Conservation (phyloP, 1,140 invertebrate species). For the Dreissena polymorpha region DNA sequence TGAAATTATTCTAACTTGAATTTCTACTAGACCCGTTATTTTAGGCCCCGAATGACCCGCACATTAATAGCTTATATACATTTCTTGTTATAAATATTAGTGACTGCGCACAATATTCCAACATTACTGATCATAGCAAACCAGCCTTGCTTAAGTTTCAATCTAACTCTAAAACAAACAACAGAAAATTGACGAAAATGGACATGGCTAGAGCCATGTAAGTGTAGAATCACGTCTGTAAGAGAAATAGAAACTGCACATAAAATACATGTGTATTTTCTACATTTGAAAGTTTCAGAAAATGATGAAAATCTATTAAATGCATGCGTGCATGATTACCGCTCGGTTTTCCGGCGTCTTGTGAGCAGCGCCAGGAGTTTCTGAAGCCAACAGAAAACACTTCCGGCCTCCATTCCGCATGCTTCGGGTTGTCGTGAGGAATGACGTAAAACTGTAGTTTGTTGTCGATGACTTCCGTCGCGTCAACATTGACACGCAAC, state of each 20-base stretch:
- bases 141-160: too few relatives aligned
- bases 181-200: too few relatives aligned
- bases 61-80: too few relatives aligned
- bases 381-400: conserved; percentile 33
- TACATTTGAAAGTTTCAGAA: background rate
- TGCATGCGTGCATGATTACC: conserved; percentile 6
- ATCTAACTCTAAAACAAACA: too few relatives aligned
- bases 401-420: conserved; percentile 47
- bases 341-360: conserved; percentile 17
- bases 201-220: too few relatives aligned
- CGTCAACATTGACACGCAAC: conserved; percentile 42
- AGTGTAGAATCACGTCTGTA: too few relatives aligned
- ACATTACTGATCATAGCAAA: too few relatives aligned
- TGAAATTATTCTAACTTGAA: too few relatives aligned
- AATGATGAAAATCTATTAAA: background rate
- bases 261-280: background rate
- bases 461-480: conserved; percentile 18
- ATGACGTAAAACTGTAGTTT: conserved; percentile 37
- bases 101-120: too few relatives aligned
- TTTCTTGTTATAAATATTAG: too few relatives aligned
- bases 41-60: too few relatives aligned
- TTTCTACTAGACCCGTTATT: too few relatives aligned
- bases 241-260: background rate
- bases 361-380: conserved; percentile 51
- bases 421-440: conserved; percentile 35